A percentile compares a stretch with the other conserved stretches of the same genome.
phyloP scores from a whole-genome alignment of 1,140 invertebrate species.

The Drosophila carrolli region DNA sequence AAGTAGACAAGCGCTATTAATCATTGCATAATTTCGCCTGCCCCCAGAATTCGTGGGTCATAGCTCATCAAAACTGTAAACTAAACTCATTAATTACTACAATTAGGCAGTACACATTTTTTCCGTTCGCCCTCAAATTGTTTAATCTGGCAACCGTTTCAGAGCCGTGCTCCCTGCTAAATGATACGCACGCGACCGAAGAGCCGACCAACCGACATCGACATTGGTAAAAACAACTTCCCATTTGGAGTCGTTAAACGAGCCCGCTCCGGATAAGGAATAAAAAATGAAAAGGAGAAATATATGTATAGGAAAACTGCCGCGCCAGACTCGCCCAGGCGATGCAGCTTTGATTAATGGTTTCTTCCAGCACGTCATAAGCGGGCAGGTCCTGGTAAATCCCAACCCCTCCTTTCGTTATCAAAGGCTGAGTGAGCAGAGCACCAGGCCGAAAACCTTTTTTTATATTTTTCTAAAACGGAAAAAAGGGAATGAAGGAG shows the following conservation, averaged over 20 bases:
- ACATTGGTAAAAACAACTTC: slow-evolving; percentile 24
- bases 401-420: slow-evolving; percentile 11
- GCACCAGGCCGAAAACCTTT: slow-evolving; percentile 25
- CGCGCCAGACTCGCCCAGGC: slow-evolving; percentile 16
- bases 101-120: slow-evolving; percentile 62
- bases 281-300: slow-evolving; percentile 34
- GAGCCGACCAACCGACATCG: slow-evolving; percentile 4
- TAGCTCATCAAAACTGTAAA: slow-evolving; percentile 54
- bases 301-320: slow-evolving; percentile 31
- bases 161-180: slow-evolving; percentile 22
- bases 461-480: slow-evolving; percentile 19
- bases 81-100: slow-evolving; percentile 76
- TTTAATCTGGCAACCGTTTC: slow-evolving; percentile 63
- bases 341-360: slow-evolving; percentile 70
- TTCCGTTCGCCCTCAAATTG: slow-evolving; percentile 45
- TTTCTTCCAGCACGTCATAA: slow-evolving; percentile 73
- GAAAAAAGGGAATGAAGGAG: neutral
- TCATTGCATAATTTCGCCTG: slow-evolving; percentile 29
- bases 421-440: slow-evolving; percentile 36
- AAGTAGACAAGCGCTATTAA: slow-evolving; percentile 29
- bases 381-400: slow-evolving; percentile 53
- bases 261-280: slow-evolving; percentile 29
- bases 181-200: slow-evolving; percentile 64
- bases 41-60: slow-evolving; percentile 5
- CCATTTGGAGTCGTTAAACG: slow-evolving; percentile 44